These are phyloP conservation scores for Papilio dardanus DNA, from an alignment of 1,140 invertebrate species.

Conservation along the genomic window DNA sequence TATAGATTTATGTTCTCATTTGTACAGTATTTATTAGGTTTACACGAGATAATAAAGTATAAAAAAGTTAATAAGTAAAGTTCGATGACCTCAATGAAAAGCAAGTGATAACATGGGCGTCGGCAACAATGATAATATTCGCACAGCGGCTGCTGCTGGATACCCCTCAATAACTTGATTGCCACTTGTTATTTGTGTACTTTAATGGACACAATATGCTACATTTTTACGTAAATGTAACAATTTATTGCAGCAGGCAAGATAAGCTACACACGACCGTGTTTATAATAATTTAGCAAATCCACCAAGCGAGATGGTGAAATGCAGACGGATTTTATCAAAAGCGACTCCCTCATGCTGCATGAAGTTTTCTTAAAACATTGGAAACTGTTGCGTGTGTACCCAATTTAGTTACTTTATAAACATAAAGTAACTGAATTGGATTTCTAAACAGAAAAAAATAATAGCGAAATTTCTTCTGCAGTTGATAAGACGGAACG, in stretches of 20 bases:
- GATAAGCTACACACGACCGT: neutral
- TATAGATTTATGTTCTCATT: too few species aligned
- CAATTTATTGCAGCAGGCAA: neutral
- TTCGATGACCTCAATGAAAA: neutral
- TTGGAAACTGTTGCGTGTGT: neutral
- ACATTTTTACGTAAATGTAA: neutral
- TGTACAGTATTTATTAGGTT: too few species aligned
- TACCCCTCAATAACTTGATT: neutral
- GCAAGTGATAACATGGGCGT: neutral
- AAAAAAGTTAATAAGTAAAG: neutral
- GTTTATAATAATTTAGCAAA: neutral
- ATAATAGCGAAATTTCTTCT: neutral
- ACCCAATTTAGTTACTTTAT: too few species aligned
- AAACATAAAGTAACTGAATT: too few species aligned
- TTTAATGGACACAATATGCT: neutral
- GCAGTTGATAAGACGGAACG: neutral
- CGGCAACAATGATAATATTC: neutral
- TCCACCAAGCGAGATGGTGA: neutral
- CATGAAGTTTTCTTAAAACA: neutral
- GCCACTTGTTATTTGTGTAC: too few species aligned
- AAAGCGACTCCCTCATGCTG: neutral
- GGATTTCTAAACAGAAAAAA: too few species aligned
- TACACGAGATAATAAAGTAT: too few species aligned
- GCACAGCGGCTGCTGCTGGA: neutral
- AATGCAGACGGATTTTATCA: neutral